Base-by-base conservation (phyloP, 1,140 invertebrate genomes). In the Leguminivora glycinivorella region DNA sequence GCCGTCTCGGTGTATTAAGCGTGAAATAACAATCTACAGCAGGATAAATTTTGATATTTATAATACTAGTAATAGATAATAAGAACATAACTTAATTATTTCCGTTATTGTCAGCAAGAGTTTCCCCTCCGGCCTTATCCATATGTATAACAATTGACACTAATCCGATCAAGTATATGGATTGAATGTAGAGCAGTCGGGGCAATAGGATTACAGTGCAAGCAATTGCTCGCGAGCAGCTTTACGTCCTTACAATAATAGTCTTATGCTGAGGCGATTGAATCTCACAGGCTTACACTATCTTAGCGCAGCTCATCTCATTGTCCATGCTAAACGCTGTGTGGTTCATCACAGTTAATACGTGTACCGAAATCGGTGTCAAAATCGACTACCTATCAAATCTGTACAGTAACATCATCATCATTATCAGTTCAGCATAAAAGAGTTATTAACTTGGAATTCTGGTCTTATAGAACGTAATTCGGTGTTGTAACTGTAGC, bases 171-270 rank as follows among this genome's bases (percentile, higher is more conserved):
- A 75, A 75, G 76, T 73, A 73, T 75, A 85, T 84, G 78, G 83
- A 83, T 83, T 84, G 78, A 79, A 78, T 76, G 76, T 78, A 78
- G 29, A 63, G 58, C 58, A 60, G 58, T 22, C 58, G 25, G 26
- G 73, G 77, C 82, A 86, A 88, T 88, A 75, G 78, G 82, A 88
- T 88, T 88, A 87, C 71, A 70, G 77, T 75, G 68, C 73, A 74
- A 79, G 81, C 75, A 74, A 72, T 79, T 74, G 73, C 72, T 72
- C 67, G 58, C 58, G 19, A 56, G 72, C 69, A 68, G 72, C 69
- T 73, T 73, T 73, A 68, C 71, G 63, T 14, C 56, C 26, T 67
- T 43, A 43, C 34, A 40, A 40, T 67, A 67, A 67, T 34, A 24
- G 66, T 22, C 66, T 67, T 67, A 67, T 25, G 38, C 38, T 34